Base-by-base conservation (phyloP, 2,113 vertebrate genomes). In the Micromys minutus region DNA sequence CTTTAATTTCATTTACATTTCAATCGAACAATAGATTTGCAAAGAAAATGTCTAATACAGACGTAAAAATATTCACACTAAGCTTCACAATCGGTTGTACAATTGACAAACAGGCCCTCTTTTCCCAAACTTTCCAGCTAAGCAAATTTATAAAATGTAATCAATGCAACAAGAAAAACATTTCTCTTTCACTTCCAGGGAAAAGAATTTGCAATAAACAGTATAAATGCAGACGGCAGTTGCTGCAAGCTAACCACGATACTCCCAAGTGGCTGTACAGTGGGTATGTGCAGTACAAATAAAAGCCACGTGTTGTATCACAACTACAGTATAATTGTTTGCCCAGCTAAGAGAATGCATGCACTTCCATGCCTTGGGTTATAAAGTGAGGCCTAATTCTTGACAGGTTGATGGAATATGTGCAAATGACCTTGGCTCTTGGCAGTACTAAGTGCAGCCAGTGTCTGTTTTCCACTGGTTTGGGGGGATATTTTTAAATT, bases 1-100 rank as follows among this genome's bases (percentile, higher is more conserved):
- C 99, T 99, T 99, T 99, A 99, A 99, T 99, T 99, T 99, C 98
- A 99, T 99, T 99, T 99, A 99, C 99, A 99, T 99, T 99, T 99
- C 99, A 99, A 99, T 99, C 99, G 99, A 99, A 99, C 99, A 99
- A 99, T 99, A 99, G 99, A 99, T 99, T 99, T 98, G 99, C 99
- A 99, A 99, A 99, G 99, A 99, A 99, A 99, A 99, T 99, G 99
- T 99, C 99, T 99, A 99, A 99, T 99, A 99, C 99, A 99, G 99
- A 99, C 99, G 99, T 99, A 99, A 99, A 99, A 99, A 99, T 99
- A 99, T 99, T 99, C 99, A 99, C 99, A 99, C 98, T 99, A 99
- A 99, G 99, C 99, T 99, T 99, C 98, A 98, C 99, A 99, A 99
- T 99, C 98, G 98, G 99, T 99, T 99, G 99, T 99, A 99, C 99